These are phyloP conservation scores for Drosophila engyochracea DNA, from an alignment of 2,888 invertebrate species.

Conservation along the genomic window DNA sequence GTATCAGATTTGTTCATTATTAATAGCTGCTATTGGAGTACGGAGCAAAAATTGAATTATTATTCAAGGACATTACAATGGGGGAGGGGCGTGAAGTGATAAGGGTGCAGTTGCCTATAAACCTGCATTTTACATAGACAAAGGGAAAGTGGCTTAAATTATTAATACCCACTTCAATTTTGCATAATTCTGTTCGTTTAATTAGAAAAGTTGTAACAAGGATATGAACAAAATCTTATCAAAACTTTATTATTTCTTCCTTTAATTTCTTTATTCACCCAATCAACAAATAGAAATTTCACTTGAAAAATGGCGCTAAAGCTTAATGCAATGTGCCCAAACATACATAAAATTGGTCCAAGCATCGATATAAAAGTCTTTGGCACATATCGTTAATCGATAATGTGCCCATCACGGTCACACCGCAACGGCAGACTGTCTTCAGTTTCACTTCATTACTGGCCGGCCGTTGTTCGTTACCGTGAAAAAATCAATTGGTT, in stretches of 20 bases:
- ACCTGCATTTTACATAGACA: background rate
- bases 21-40: background rate
- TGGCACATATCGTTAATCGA: slow-evolving; percentile 37
- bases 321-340: slow-evolving; percentile 26
- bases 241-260: background rate
- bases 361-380: slow-evolving; percentile 7
- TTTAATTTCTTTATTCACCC: background rate
- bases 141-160: background rate
- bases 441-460: slow-evolving; percentile 42
- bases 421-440: slow-evolving; percentile 35
- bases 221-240: background rate
- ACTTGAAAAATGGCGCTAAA: background rate
- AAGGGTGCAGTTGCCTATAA: background rate
- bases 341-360: background rate
- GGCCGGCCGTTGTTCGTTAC: slow-evolving; percentile 34
- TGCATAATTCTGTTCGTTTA: background rate
- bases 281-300: background rate
- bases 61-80: background rate
- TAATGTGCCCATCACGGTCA: slow-evolving; percentile 30
- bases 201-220: background rate
- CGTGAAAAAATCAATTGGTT: slow-evolving; percentile 71
- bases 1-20: background rate
- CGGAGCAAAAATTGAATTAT: background rate
- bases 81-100: background rate
- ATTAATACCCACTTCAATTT: background rate